Evolutionary conservation across 2,888 invertebrate species (phyloP), one percentile per base, ranked within the genome.

Genomic region (Sarcophaga subvicina): DNA sequence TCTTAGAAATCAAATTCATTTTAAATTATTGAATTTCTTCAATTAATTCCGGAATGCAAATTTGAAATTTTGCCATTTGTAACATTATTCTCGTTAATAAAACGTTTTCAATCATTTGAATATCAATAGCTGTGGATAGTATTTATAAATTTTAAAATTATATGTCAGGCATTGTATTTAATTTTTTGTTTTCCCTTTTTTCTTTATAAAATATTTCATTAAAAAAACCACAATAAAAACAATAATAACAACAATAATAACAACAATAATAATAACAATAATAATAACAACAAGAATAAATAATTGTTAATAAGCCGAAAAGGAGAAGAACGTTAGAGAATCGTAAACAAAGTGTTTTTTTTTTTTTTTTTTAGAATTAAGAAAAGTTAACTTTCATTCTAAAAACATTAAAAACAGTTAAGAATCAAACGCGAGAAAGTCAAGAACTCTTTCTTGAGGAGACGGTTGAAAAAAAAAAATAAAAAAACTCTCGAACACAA

Each of bases 391-490:
- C 59, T 49, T 82, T 62, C 22, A 62, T 73, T 78, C 49, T 22
- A 27, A 78, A 37, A 60, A 22, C 63, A 12, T 60, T 62, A 25
- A 59, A 76, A 47, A 37, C 78, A 85, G 85, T 82, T 60, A 70
- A 66, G 64, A 12, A 66, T 54, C 64, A 47, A 82, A 59, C 77
- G 78, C 63, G 85, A 67, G 78, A 85, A 85, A 78, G 85, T 85
- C 4, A 73, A 79, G 78, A 71, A 20, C 67, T 62, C 59, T 8
- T 8, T 4, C 25, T 11, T 54, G 4, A 64, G 70, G 47, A 69
- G 64, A 63, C 47, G 22, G 4, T 22, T 20, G 6, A 62, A 67
- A 54, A 6, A 12, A 12, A 45, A 37, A 45, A 45, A 63, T 27
- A 27, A n/a, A 8, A 66, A 66, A 14, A 54, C 54, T 54, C 4